Evolutionary conservation across 2,888 invertebrate genomes (phyloP).

Genomic region (Nesidiocoris tenuis): DNA sequence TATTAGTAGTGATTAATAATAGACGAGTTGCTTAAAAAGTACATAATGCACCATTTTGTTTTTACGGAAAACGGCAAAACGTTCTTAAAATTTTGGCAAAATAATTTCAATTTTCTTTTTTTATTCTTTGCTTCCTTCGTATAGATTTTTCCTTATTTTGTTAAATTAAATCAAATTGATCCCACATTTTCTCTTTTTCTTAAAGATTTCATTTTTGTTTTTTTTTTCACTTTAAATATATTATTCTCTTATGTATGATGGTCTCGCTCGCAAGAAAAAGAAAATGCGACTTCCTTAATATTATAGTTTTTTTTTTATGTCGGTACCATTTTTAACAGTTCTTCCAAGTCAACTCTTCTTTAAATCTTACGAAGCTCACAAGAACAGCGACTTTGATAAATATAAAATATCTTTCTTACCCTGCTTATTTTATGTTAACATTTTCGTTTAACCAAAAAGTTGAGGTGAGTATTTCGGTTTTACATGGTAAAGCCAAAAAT

Average conservation of each 20-base stretch:
- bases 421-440: constrained; percentile 22
- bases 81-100: constrained; percentile 14
- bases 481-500: no score
- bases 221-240: neutral
- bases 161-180: constrained; percentile 16
- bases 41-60: neutral
- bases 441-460: neutral
- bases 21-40: constrained; percentile 23
- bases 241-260: constrained; percentile 3
- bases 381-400: constrained; percentile 8
- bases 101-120: constrained; percentile 17
- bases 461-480: neutral
- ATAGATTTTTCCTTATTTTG: neutral
- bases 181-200: constrained; percentile 32
- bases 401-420: constrained; percentile 35
- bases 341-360: neutral
- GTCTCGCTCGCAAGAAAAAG: constrained; percentile 25
- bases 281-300: constrained; percentile 3
- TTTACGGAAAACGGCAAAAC: constrained; percentile 1
- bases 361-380: constrained; percentile 14
- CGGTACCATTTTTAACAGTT: constrained; percentile 18
- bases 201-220: constrained; percentile 3
- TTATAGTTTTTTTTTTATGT: neutral
- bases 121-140: neutral
- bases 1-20: neutral